A percentile compares a stretch with the other conserved stretches of the same genome.
phyloP scores from a whole-genome alignment of 2,113 vertebrate genomes.

The Azemiops feae region DNA sequence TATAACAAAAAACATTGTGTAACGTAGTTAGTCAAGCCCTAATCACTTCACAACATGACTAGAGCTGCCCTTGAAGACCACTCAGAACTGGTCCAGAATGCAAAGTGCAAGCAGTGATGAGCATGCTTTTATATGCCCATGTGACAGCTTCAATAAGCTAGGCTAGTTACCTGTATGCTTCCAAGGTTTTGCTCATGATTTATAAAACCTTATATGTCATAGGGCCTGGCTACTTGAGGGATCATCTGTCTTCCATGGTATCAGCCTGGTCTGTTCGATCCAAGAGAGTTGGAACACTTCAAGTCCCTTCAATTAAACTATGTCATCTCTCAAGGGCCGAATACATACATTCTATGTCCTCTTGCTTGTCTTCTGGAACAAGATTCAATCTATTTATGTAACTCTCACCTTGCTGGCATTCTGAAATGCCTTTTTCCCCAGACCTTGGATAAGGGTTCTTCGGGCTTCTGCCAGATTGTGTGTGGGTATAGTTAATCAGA shows the following conservation, averaged over 20 bases:
- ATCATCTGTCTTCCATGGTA: background rate
- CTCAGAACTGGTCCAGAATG: background rate
- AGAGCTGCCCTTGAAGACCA: background rate
- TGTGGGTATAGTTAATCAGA: background rate
- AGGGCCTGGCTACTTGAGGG: background rate
- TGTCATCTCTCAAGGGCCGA: background rate
- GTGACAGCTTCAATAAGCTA: background rate
- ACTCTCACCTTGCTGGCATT: background rate
- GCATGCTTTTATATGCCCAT: background rate
- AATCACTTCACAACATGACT: background rate
- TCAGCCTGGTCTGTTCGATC: background rate
- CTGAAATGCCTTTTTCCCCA: background rate
- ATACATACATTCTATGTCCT: background rate
- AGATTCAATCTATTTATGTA: background rate
- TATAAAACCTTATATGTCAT: background rate
- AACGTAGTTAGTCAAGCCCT: background rate
- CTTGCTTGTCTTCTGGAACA: background rate
- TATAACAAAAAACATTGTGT: conserved; percentile 46
- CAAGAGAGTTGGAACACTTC: background rate
- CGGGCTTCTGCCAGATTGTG: background rate
- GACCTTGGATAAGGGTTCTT: background rate
- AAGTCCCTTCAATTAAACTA: background rate
- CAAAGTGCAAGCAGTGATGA: background rate
- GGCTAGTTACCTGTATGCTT: background rate
- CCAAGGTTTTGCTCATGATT: background rate